Evolutionary conservation across 1,140 invertebrate species (phyloP), one percentile per base, ranked within the genome.

Genomic region (Drosophila erecta): DNA sequence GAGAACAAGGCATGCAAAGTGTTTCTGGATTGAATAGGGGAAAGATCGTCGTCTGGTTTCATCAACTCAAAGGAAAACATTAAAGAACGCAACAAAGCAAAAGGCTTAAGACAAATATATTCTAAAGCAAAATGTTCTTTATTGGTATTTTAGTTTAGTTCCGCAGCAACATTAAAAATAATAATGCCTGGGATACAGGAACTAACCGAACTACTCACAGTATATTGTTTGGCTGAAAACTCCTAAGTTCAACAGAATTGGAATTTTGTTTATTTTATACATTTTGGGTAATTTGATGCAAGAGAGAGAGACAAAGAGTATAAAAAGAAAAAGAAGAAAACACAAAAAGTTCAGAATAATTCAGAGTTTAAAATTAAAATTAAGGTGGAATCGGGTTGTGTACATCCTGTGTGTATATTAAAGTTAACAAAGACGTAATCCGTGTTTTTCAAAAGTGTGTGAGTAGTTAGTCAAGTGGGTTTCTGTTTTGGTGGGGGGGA

Each of bases 161-260:
- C 57, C 58, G 53, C 56, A 54, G 64, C 24, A 54, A 40, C 61
- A 69, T 54, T 33, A 40, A 35, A 59, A 37, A 51, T 51, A 37
- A 46, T 46, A 76, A 70, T 70, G 56, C 65, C 64, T 44, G 66
- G 53, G 41, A 70, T 65, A 61, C 38, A 55, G 56, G 49, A 70
- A 72, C 79, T 66, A 61, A 40, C 55, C 33, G 47, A 43, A 78
- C 90, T 92, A 92, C 91, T 92, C 91, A 92, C 91, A 90, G 91
- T 92, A 92, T 92, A 92, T 89, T 91, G 89, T 65, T 90, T 92
- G 74, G 91, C 50, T 85, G 91, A 92, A 90, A 92, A 92, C 80
- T 92, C 91, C 91, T 92, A 92, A 79, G 79, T 58, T 66, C 59
- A 67, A 67, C 64, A 77, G 64, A 62, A 57, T 79, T 67, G 51